phyloP scores from a whole-genome alignment of 2,113 vertebrate species.

The Dicaeum eximium region DNA sequence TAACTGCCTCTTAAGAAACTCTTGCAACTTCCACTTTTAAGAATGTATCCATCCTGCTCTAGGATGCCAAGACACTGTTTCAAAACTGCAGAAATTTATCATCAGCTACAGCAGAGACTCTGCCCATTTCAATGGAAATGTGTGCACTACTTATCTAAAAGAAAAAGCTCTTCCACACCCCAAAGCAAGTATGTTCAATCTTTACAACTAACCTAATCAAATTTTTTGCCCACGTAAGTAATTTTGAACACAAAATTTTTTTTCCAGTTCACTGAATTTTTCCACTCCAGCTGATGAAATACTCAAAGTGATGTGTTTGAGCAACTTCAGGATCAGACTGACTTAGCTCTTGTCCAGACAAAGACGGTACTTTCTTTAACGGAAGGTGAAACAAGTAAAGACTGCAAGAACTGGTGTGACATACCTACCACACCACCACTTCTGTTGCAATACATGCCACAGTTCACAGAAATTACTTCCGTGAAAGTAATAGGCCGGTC shows the following conservation, averaged over 20 bases:
- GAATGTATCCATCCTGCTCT: background rate
- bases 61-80: background rate
- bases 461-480: slow-evolving; percentile 49
- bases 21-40: slow-evolving; percentile 31
- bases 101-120: background rate
- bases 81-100: background rate
- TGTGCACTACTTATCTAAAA: background rate
- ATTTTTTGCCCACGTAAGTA: background rate
- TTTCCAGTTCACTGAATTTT: background rate
- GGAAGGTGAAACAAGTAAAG: background rate
- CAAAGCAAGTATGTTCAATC: slow-evolving; percentile 20
- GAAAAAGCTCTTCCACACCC: background rate
- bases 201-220: background rate
- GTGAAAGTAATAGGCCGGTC: slow-evolving; percentile 1
- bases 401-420: background rate
- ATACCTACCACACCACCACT: background rate
- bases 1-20: slow-evolving; percentile 23
- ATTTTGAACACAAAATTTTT: background rate
- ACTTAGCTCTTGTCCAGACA: background rate
- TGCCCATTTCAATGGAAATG: background rate
- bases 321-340: background rate
- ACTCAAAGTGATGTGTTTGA: background rate
- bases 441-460: background rate
- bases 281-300: background rate
- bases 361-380: background rate